Conservation (phyloP, 2,888 invertebrate species). For the Ernsta delagoae region DNA sequence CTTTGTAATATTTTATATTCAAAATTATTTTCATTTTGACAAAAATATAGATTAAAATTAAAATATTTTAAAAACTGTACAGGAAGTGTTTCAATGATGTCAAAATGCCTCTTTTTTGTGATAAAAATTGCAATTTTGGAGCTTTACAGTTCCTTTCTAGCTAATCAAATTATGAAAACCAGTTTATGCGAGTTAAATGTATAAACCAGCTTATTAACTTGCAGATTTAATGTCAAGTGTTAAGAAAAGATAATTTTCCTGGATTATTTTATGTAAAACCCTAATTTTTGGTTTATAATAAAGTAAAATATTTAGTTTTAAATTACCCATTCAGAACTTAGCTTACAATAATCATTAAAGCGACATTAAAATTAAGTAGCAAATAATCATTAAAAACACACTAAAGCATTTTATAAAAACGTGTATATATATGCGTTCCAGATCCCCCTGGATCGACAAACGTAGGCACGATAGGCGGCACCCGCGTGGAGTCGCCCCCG, state of each 20-base stretch:
- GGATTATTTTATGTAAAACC: too few species aligned
- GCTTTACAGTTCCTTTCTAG: neutral
- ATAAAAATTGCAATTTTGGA: slow-evolving; percentile 9
- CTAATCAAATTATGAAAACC: neutral
- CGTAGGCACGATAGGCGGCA: too few species aligned
- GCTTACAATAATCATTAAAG: neutral
- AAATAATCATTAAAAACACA: too few species aligned
- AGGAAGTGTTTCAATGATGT: slow-evolving; percentile 33
- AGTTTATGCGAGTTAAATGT: neutral
- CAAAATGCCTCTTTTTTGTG: slow-evolving; percentile 12
- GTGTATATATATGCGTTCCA: slow-evolving; percentile 53
- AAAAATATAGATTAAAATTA: slow-evolving; percentile 3
- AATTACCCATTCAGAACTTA: neutral
- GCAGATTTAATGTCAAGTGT: too few species aligned
- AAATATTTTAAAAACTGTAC: slow-evolving; percentile 33
- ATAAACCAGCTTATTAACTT: too few species aligned
- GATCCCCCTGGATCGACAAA: slow-evolving; percentile 86
- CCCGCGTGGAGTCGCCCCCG: too few species aligned
- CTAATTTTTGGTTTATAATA: too few species aligned
- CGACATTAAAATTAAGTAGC: too few species aligned
- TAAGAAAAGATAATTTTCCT: too few species aligned
- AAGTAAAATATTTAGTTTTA: neutral
- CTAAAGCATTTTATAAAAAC: too few species aligned
- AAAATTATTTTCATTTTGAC: neutral
- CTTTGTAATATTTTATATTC: neutral